Conservation (phyloP, 2,113 vertebrate genomes). For the Percopsis transmontana region DNA sequence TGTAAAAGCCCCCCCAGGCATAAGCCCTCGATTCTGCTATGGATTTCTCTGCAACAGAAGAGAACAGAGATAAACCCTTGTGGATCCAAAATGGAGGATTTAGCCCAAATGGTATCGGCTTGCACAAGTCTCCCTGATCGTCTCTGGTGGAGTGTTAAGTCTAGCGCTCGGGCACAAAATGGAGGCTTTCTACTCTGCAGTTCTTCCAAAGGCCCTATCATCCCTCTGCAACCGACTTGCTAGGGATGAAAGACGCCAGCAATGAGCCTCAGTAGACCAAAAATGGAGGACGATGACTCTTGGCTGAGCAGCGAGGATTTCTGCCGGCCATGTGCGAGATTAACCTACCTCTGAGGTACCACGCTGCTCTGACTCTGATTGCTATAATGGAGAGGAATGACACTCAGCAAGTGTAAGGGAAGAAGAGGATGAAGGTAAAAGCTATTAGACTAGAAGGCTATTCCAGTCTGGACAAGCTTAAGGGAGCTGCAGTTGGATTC, state of each 20-base stretch:
- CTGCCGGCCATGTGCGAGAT: constrained; percentile 48
- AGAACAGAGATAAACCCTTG: neutral
- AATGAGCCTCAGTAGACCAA: constrained; percentile 39
- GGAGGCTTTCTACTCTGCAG: constrained; percentile 24
- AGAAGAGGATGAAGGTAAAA: constrained; percentile 15
- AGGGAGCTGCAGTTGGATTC: constrained; percentile 26
- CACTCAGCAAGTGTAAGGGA: neutral
- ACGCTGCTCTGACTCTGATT: constrained; percentile 36
- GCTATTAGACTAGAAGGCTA: constrained; percentile 42
- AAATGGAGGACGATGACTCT: constrained; percentile 48
- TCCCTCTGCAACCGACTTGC: constrained; percentile 35
- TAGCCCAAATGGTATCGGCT: neutral
- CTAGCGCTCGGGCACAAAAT: constrained; percentile 43
- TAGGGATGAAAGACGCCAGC: constrained; percentile 41
- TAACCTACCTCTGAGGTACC: constrained; percentile 42
- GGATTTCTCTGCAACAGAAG: neutral
- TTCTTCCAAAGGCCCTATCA: constrained; percentile 30
- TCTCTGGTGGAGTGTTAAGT: constrained; percentile 9
- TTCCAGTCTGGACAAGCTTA: constrained; percentile 38
- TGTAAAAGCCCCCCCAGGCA: neutral
- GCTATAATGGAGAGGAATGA: constrained; percentile 19
- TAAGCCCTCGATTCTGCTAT: neutral
- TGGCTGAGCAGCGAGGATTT: constrained; percentile 38
- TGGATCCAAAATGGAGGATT: constrained; percentile 15
- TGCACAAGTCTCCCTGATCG: constrained; percentile 3